Conservation (phyloP, 2,888 invertebrate species). For the Pseudococcus viburni region DNA sequence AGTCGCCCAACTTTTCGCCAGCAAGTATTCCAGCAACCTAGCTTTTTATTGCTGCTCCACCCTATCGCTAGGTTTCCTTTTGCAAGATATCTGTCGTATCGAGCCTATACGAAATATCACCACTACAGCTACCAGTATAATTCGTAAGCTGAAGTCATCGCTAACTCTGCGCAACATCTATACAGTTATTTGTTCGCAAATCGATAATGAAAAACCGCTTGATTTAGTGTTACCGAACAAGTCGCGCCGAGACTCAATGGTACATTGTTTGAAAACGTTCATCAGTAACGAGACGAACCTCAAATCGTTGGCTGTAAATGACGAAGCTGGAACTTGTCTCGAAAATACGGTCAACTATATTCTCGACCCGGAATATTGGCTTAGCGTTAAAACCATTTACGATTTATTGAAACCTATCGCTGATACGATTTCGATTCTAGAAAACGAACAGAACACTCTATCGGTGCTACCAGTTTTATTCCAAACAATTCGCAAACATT, state of each 20-base stretch:
- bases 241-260: constrained; percentile 6
- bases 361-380: constrained; percentile 67
- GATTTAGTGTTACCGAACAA: constrained; percentile 10
- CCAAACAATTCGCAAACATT: constrained; percentile 3
- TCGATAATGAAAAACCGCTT: constrained; percentile 38
- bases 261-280: background rate
- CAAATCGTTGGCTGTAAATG: constrained; percentile 13
- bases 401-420: constrained; percentile 66
- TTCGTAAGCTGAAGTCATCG: constrained; percentile 24
- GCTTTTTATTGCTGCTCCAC: constrained; percentile 20
- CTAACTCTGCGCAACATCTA: constrained; percentile 43
- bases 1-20: constrained; percentile 61
- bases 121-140: background rate
- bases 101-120: constrained; percentile 1
- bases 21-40: constrained; percentile 28
- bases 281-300: constrained; percentile 50
- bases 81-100: constrained; percentile 37
- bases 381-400: constrained; percentile 65
- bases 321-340: background rate
- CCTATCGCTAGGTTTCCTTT: background rate
- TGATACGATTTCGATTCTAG: constrained; percentile 65
- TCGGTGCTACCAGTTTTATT: constrained; percentile 33
- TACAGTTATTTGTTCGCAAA: constrained; percentile 29
- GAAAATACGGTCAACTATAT: constrained; percentile 65
- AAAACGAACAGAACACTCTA: constrained; percentile 65